Evolutionary conservation across 2,797 vertebrate species (phyloP).

Genomic region (Diplodus puntazzo): DNA sequence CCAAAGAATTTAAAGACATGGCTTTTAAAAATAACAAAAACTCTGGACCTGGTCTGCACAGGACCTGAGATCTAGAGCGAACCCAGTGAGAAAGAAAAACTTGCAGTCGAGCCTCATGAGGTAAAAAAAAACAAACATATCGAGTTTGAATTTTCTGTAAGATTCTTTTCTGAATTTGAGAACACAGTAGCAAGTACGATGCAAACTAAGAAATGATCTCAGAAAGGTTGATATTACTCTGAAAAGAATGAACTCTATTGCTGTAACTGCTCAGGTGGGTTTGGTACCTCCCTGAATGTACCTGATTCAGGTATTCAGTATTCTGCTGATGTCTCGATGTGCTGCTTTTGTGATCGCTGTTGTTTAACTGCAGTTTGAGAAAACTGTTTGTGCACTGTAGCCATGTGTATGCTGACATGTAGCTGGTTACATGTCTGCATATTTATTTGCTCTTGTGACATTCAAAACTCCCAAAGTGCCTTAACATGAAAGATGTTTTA

Average conservation of each 20-base stretch:
- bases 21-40: background rate
- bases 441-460: constrained; percentile 33
- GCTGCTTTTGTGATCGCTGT: background rate
- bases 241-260: background rate
- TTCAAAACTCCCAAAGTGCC: constrained; percentile 28
- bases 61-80: background rate
- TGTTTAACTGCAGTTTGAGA: background rate
- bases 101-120: background rate
- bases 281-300: background rate
- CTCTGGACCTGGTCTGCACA: background rate
- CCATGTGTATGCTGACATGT: background rate
- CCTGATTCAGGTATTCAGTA: background rate
- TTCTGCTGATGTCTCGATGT: constrained; percentile 11
- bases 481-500: constrained; percentile 1
- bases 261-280: background rate
- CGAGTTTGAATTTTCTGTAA: background rate
- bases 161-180: background rate
- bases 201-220: background rate
- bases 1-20: constrained; percentile 11
- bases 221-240: background rate
- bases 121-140: background rate
- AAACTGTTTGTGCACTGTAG: background rate
- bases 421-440: constrained; percentile 13
- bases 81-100: background rate
- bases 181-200: background rate